A percentile compares a stretch with the other conserved stretches of the same genome.
These are phyloP conservation scores for Drosophila kurseongensis DNA, from an alignment of 1,140 invertebrate species.

Conservation along the genomic window DNA sequence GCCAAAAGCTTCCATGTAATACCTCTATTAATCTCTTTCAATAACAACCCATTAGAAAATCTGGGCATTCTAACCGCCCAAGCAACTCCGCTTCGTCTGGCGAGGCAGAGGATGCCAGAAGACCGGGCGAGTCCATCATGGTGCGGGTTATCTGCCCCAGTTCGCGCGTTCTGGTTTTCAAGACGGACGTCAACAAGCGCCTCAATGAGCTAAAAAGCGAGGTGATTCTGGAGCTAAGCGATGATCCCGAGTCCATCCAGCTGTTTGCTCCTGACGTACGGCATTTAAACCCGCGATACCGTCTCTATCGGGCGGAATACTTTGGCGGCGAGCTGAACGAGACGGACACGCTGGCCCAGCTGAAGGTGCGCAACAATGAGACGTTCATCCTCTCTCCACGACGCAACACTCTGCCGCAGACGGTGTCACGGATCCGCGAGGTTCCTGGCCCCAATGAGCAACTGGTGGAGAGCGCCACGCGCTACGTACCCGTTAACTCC, in stretches of 20 bases:
- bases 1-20: neutral
- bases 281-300: conserved; percentile 71
- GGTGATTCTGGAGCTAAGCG: conserved; percentile 73
- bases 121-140: conserved; percentile 47
- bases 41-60: conserved; percentile 37
- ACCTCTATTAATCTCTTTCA: neutral
- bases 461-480: conserved; percentile 71
- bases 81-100: conserved; percentile 11
- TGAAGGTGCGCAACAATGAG: conserved; percentile 70
- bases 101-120: conserved; percentile 14
- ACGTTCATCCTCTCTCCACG: conserved; percentile 67
- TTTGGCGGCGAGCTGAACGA: conserved; percentile 72
- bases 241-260: conserved; percentile 76
- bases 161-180: conserved; percentile 72
- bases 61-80: conserved; percentile 35
- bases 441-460: conserved; percentile 67
- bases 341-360: conserved; percentile 58
- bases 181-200: conserved; percentile 70
- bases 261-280: conserved; percentile 76
- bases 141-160: conserved; percentile 80
- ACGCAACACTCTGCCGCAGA: conserved; percentile 58
- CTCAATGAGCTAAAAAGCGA: conserved; percentile 77
- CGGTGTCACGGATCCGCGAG: conserved; percentile 54
- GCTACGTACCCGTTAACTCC: conserved; percentile 44
- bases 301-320: conserved; percentile 75